Base-by-base conservation (phyloP, 2,797 vertebrate genomes). In the Sphenodon punctatus region DNA sequence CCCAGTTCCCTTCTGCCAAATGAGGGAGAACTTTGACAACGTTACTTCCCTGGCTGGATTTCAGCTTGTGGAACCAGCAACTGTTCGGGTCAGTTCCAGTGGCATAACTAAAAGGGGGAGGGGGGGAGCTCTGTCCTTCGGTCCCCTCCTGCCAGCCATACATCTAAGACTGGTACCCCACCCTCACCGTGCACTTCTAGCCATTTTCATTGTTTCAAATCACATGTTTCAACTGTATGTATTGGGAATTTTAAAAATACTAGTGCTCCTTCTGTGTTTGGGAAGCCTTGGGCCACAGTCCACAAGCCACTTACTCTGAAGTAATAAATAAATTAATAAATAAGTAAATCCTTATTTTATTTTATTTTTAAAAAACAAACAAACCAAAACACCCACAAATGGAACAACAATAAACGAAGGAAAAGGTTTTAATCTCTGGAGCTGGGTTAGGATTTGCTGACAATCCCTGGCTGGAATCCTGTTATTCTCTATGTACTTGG, bases 401-500 rank as follows among this genome's bases (percentile, higher is more conserved):
- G 78, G 66, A 72, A 38, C 80, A 90, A 61, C 59, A 88, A 76
- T 70, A 75, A 48, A 80, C 84, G 78, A 70, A 5, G 41, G 65
- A 63, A 2, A 65, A 81, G 71, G 55, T 78, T 58, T 85, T 90
- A 91, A 89, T 85, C 80, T 86, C 68, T 68, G 23, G 5, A 69
- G 75, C 77, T 36, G 78, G 19, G 79, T 80, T 83, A 90, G 58
- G 75, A 76, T 67, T 88, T 93, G 69, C 17, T 46, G 58, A 68
- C 61, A 79, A 80, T 75, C 76, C 70, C 75, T 88, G 85, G 82
- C 63, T 83, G 86, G 86, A 90, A 89, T 88, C 86, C 88, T 67
- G 66, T 92, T 89, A 84, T 73, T 93, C 42, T 58, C 85, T 73
- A 65, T 80, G 67, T 85, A 83, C 76, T 92, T 90, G 81, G 89